Evolutionary conservation across 1,140 invertebrate genomes (phyloP).

Genomic region (Zaprionus nigranus): DNA sequence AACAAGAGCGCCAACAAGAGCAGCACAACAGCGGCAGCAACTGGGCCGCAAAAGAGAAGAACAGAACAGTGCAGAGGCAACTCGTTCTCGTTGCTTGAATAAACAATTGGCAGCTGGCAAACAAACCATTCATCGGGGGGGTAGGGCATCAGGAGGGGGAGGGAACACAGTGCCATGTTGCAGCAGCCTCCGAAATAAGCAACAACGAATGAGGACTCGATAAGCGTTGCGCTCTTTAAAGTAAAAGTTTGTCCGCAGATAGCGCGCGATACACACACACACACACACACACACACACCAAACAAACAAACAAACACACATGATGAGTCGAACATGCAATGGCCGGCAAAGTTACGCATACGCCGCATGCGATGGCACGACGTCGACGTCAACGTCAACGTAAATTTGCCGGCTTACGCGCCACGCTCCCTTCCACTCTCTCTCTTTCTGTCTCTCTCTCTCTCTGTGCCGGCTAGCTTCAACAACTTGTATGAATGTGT

Average conservation of each 20-base stretch:
- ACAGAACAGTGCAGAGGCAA: not conserved
- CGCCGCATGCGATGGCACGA: conserved; percentile 49
- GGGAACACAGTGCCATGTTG: not conserved
- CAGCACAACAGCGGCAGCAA: conserved; percentile 2
- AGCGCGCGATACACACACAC: conserved; percentile 29
- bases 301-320: not conserved
- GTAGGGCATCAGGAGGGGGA: not conserved
- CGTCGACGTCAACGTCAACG: conserved; percentile 28
- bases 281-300: not conserved
- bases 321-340: conserved; percentile 16
- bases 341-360: conserved; percentile 72
- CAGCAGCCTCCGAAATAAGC: conserved; percentile 9
- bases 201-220: conserved; percentile 34
- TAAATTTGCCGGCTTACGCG: conserved; percentile 35
- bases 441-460: conserved; percentile 1
- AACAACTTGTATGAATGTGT: conserved; percentile 82
- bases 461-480: conserved; percentile 27
- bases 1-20: conserved; percentile 35
- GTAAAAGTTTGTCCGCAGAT: conserved; percentile 71
- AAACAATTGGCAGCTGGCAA: conserved; percentile 72
- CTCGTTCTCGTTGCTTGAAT: conserved; percentile 59
- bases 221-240: conserved; percentile 58
- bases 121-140: conserved; percentile 54
- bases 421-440: not conserved
- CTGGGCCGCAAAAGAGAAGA: conserved; percentile 13